Base-by-base conservation (phyloP, 2,113 vertebrate genomes). In the Etheostoma spectabile region DNA sequence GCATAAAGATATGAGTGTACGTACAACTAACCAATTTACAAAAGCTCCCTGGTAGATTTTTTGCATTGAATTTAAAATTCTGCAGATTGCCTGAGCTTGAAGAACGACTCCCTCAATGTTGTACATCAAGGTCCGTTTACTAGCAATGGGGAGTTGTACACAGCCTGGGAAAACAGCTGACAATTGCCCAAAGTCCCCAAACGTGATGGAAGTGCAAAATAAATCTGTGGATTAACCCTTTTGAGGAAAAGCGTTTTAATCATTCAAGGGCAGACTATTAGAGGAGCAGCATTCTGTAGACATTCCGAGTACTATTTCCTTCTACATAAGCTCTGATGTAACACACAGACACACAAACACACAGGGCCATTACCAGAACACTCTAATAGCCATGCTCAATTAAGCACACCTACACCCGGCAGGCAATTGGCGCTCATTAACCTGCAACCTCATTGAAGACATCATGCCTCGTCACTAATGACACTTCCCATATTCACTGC, bases 401-500 rank as follows among this genome's bases (percentile, higher is more conserved):
- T 92, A 88, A 59, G 35, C 85, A 52, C 82, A 69, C 89, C 78
- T 88, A 51, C 79, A 70, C 77, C 74, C 89, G 67, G 77, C 71
- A 62, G 88, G 86, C 76, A 86, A 85, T 91, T 85, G 87, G 70
- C 22, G 42, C 89, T 92, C 60, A 22, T 93, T 93, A 94, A 93
- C 93, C 93, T 92, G 87, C 85, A 86, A 82, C 88, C 91, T 87
- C 84, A 74, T 51, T 75, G 75, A 80, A 83, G 83, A 86, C 80
- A 66, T 83, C 80, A 60, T 84, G 80, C 81, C 70, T 85, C 6
- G 56, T 85, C 86, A 80, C 69, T 93, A 93, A 93, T 88, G 84
- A 79, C 78, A 56, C 73, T 71, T 59, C 66, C 22, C 60, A 71
- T 74, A 85, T 77, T 85, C 73, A 52, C 67, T 59, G 51, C 19